These are phyloP conservation scores for Uropsilus gracilis DNA, from an alignment of 2,113 vertebrate genomes.

Conservation along the genomic window DNA sequence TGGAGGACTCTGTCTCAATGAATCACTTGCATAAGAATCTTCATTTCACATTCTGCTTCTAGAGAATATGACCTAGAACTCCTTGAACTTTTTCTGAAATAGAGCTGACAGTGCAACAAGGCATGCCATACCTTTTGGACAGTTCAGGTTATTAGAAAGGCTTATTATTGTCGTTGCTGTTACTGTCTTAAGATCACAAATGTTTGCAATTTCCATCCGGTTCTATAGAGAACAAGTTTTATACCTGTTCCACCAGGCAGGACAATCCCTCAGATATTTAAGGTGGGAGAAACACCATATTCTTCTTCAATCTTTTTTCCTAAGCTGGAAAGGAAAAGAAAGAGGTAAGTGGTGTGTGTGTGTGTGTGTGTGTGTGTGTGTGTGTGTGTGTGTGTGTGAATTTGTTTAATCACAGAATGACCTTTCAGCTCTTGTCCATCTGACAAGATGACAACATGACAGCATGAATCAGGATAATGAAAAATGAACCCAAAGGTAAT, in stretches of 20 bases:
- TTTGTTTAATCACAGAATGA: not conserved
- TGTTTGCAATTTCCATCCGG: not conserved
- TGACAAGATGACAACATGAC: slow-evolving; percentile 52
- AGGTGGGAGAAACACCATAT: not conserved
- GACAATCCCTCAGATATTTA: not conserved
- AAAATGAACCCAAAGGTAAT: not conserved
- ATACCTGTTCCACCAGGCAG: not conserved
- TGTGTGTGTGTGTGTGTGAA: too few species aligned
- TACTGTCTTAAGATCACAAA: not conserved
- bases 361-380: too few species aligned
- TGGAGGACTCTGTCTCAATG: not conserved
- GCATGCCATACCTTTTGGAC: not conserved
- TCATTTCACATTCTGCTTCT: not conserved
- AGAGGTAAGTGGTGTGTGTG: not conserved
- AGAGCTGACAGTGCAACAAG: not conserved
- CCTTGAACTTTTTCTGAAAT: not conserved
- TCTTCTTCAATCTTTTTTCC: not conserved
- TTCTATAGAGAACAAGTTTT: not conserved
- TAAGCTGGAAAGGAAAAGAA: not conserved
- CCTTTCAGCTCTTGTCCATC: slow-evolving; percentile 3
- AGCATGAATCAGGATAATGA: not conserved
- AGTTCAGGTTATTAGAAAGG: not conserved
- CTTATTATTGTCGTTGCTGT: not conserved
- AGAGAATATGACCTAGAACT: not conserved
- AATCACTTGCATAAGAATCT: not conserved